Evolutionary conservation across 1,140 invertebrate genomes (phyloP).

Genomic region (Eueides isabella): DNA sequence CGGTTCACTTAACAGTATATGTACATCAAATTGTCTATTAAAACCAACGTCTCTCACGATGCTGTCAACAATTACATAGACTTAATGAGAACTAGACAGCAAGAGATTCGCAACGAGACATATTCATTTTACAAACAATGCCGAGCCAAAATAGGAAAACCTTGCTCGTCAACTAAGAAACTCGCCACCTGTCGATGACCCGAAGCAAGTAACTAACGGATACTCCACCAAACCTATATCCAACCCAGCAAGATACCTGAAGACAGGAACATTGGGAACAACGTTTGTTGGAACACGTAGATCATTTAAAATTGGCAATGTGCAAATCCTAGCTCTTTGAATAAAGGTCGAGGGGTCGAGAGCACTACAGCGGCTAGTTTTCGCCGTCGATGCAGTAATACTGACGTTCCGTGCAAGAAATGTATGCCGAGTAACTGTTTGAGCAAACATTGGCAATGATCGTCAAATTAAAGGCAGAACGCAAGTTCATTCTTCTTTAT

Average conservation of each 20-base stretch:
- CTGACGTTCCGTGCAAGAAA: slow-evolving; percentile 51
- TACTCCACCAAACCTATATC: slow-evolving; percentile 53
- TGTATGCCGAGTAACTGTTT: slow-evolving; percentile 77
- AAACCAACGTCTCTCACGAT: slow-evolving; percentile 40
- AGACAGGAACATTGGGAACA: slow-evolving; percentile 23
- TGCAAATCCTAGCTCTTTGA: slow-evolving; percentile 60
- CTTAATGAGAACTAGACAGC: slow-evolving; percentile 41
- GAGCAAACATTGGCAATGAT: slow-evolving; percentile 69
- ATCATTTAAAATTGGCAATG: slow-evolving; percentile 50
- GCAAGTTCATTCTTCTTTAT: slow-evolving; percentile 55
- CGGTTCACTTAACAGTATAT: slow-evolving; percentile 34
- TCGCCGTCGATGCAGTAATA: slow-evolving; percentile 55
- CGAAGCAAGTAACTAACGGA: slow-evolving; percentile 63
- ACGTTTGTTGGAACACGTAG: slow-evolving; percentile 28
- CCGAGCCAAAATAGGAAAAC: slow-evolving; percentile 72
- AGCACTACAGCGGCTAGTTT: slow-evolving; percentile 65
- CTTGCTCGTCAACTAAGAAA: slow-evolving; percentile 73
- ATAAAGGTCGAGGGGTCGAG: slow-evolving; percentile 77
- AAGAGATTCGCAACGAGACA: slow-evolving; percentile 60
- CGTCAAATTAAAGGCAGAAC: slow-evolving; percentile 65
- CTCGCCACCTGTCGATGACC: slow-evolving; percentile 79
- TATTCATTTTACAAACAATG: slow-evolving; percentile 68
- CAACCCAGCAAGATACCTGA: slow-evolving; percentile 48
- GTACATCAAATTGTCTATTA: slow-evolving; percentile 45
- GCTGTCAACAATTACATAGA: slow-evolving; percentile 44